phyloP scores from a whole-genome alignment of 2,888 invertebrate species.

The Myopa testacea region DNA sequence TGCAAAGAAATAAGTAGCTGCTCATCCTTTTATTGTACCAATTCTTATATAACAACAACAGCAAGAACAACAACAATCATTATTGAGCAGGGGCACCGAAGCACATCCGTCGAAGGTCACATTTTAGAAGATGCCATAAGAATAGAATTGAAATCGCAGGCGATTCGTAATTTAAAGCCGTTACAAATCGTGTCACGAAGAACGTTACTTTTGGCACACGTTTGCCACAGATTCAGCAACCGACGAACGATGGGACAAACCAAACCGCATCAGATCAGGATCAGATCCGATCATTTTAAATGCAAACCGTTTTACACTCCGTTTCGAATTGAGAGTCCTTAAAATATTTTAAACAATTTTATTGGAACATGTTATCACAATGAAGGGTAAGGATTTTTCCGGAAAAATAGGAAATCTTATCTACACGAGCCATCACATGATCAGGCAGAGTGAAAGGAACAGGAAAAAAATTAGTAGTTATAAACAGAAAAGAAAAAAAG shows the following conservation, averaged over 20 bases:
- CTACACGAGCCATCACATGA: slow-evolving; percentile 21
- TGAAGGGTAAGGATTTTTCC: slow-evolving; percentile 31
- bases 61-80: background rate
- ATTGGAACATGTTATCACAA: slow-evolving; percentile 28
- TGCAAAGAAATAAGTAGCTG: slow-evolving; percentile 19
- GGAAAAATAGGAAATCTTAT: slow-evolving; percentile 9
- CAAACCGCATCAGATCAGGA: background rate
- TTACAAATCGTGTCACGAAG: slow-evolving; percentile 3
- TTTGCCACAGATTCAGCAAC: slow-evolving; percentile 9
- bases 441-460: slow-evolving; percentile 11
- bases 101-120: slow-evolving; percentile 12
- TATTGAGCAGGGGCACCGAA: background rate
- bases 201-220: slow-evolving; percentile 37
- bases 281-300: background rate
- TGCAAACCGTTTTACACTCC: background rate
- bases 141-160: background rate
- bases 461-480: slow-evolving; percentile 3
- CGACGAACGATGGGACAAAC: background rate
- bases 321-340: slow-evolving; percentile 12
- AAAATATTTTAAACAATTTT: background rate
- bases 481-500: background rate
- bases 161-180: slow-evolving; percentile 21
- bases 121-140: slow-evolving; percentile 24
- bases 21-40: slow-evolving; percentile 17
- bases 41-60: background rate